Evolutionary conservation across 2,113 vertebrate species (phyloP).

Genomic region (Scartelaos histophorus): DNA sequence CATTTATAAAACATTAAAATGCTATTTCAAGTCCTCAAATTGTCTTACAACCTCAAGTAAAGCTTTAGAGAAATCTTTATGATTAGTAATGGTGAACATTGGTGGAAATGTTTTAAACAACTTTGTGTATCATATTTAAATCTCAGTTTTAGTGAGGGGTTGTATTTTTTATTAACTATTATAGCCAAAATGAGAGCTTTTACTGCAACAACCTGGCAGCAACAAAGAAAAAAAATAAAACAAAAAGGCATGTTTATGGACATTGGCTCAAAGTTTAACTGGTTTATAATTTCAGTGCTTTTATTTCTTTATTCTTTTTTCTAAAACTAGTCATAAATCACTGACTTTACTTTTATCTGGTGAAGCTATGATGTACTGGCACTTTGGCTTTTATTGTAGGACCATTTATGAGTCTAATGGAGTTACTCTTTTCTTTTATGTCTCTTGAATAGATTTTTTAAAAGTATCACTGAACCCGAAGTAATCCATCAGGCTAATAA

Average conservation of each 20-base stretch:
- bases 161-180: background rate
- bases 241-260: background rate
- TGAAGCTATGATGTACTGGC: slow-evolving; percentile 11
- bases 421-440: slow-evolving; percentile 14
- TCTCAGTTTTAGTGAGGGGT: background rate
- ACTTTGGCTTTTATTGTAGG: slow-evolving; percentile 26
- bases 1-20: slow-evolving; percentile 43
- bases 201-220: background rate
- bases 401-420: slow-evolving; percentile 34
- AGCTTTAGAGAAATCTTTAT: slow-evolving; percentile 1
- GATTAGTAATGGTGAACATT: background rate
- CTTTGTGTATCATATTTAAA: background rate
- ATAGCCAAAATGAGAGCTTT: background rate
- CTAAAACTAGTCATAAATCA: background rate
- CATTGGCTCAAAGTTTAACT: background rate
- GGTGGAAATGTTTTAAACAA: background rate
- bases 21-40: slow-evolving; percentile 32
- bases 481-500: slow-evolving; percentile 10
- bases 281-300: background rate
- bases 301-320: background rate
- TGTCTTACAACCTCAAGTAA: slow-evolving; percentile 38
- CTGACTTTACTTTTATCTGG: background rate
- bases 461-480: slow-evolving; percentile 31
- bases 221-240: background rate
- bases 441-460: slow-evolving; percentile 15